A percentile compares a stretch with the other conserved stretches of the same genome.
phyloP scores from a whole-genome alignment of 2,888 invertebrate species.

The Carcina quercana region DNA sequence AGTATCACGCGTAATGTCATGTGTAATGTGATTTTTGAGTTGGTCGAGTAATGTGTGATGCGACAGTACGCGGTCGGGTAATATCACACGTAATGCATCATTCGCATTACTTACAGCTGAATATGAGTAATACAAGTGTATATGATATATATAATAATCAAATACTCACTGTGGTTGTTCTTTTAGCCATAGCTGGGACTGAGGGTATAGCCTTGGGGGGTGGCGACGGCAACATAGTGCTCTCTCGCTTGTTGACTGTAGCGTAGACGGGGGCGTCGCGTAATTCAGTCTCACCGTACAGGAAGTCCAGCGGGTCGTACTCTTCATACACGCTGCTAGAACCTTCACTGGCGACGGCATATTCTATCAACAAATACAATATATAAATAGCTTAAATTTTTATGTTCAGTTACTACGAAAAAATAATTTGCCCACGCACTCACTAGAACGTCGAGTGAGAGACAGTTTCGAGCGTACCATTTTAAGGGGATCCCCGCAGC shows the following conservation, averaged over 20 bases:
- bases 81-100: no score
- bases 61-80: no score
- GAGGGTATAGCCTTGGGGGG: conserved; percentile 60
- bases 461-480: no score
- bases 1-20: no score
- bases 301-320: conserved; percentile 64
- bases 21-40: no score
- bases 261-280: conserved; percentile 62
- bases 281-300: conserved; percentile 67
- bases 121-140: no score
- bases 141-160: not conserved
- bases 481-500: no score
- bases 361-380: conserved; percentile 44
- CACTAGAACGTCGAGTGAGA: no score
- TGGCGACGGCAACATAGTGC: conserved; percentile 51
- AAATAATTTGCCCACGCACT: no score
- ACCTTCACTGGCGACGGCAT: conserved; percentile 53
- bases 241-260: conserved; percentile 51
- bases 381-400: no score
- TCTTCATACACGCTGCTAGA: conserved; percentile 67
- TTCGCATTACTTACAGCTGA: not conserved
- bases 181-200: conserved; percentile 47
- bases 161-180: conserved; percentile 54
- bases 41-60: no score
- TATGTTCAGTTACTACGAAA: no score